Evolutionary conservation across 2,797 vertebrate genomes (phyloP).

Genomic region (Helostoma temminkii): DNA sequence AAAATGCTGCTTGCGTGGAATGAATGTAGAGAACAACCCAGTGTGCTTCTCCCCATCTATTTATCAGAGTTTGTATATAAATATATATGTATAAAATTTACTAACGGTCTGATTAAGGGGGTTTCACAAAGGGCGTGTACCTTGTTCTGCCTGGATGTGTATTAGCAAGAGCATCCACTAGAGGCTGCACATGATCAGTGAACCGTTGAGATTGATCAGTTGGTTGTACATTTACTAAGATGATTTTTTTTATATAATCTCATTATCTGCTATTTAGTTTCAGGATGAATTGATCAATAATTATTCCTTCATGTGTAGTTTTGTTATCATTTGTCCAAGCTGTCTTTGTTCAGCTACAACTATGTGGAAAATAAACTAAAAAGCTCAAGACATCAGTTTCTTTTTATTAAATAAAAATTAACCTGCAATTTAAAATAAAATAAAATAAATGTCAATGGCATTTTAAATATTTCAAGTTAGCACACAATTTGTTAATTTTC

Average conservation of each 20-base stretch:
- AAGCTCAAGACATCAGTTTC: too few relatives aligned
- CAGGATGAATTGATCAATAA: background rate
- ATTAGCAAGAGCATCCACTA: slow-evolving; percentile 9
- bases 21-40: slow-evolving; percentile 46
- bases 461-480: too few relatives aligned
- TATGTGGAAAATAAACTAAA: too few relatives aligned
- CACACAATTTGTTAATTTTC: too few relatives aligned
- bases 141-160: slow-evolving; percentile 1
- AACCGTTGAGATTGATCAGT: too few relatives aligned
- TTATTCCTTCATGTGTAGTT: background rate
- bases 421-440: too few relatives aligned
- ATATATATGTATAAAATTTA: slow-evolving; percentile 53
- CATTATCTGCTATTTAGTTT: background rate
- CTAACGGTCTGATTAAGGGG: slow-evolving; percentile 13
- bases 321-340: background rate
- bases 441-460: too few relatives aligned
- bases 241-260: background rate
- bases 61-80: slow-evolving; percentile 60
- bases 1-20: slow-evolving; percentile 48
- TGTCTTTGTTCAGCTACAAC: background rate
- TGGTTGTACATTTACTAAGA: background rate
- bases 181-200: background rate
- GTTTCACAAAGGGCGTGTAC: slow-evolving; percentile 38
- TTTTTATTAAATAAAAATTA: too few relatives aligned
- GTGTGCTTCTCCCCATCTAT: slow-evolving; percentile 40